phyloP scores from a whole-genome alignment of 2,888 invertebrate genomes.

The Chloroclysta siterata region DNA sequence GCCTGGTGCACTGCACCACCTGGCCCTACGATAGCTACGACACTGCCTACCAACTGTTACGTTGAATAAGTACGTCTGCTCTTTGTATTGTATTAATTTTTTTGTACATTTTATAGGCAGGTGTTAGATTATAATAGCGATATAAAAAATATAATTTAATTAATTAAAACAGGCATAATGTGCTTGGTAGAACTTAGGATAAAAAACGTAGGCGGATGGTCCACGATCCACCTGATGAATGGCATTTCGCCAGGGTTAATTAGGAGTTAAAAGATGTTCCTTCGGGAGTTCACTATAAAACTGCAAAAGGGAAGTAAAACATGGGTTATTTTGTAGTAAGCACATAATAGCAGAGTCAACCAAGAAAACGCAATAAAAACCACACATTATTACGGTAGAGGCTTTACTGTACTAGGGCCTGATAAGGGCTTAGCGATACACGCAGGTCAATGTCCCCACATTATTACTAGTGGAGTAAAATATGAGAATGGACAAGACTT shows the following conservation, averaged over 20 bases:
- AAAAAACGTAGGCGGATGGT: too few relatives aligned
- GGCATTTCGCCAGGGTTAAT: neutral
- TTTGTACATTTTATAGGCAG: too few relatives aligned
- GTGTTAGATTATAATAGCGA: too few relatives aligned
- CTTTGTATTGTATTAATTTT: too few relatives aligned
- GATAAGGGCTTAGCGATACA: slow-evolving; percentile 29
- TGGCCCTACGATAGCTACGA: too few relatives aligned
- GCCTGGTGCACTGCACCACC: too few relatives aligned
- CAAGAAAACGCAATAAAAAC: slow-evolving; percentile 23
- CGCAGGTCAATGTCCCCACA: slow-evolving; percentile 11
- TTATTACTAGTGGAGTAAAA: slow-evolving; percentile 13
- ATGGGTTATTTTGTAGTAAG: slow-evolving; percentile 2
- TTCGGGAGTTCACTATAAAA: neutral
- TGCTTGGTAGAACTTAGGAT: too few relatives aligned
- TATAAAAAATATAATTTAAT: too few relatives aligned
- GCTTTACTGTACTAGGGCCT: slow-evolving; percentile 25
- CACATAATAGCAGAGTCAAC: slow-evolving; percentile 10
- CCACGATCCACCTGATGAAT: neutral
- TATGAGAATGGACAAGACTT: slow-evolving; percentile 4
- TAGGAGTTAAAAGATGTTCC: neutral
- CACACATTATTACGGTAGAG: slow-evolving; percentile 27
- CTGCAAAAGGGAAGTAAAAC: neutral
- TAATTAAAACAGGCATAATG: too few relatives aligned
- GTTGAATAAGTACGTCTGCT: too few relatives aligned
- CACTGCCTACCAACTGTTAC: too few relatives aligned